A percentile compares a stretch with the other conserved stretches of the same genome.
These are phyloP conservation scores for Dinothrombium tinctorium DNA, from an alignment of 1,140 invertebrate species.

Conservation along the genomic window DNA sequence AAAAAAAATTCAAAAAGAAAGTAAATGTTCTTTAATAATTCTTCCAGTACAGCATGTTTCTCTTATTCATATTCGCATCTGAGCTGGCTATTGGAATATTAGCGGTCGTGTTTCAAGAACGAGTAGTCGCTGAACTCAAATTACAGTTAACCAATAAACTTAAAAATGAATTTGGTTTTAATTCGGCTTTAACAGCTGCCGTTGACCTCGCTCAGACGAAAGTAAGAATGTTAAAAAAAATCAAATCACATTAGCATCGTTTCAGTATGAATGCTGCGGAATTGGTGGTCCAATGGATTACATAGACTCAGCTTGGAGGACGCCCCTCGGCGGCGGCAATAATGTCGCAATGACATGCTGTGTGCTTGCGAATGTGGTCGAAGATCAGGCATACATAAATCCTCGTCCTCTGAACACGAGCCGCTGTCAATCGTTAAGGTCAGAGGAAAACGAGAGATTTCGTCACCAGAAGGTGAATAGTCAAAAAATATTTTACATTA, in stretches of 20 bases:
- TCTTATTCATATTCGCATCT: conserved; percentile 38
- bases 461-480: conserved; percentile 10
- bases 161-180: conserved; percentile 46
- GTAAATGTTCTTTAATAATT: too few relatives aligned
- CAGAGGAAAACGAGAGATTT: too few relatives aligned
- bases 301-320: conserved; percentile 44
- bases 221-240: too few relatives aligned
- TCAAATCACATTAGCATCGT: conserved; percentile 15
- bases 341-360: conserved; percentile 54
- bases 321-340: background rate
- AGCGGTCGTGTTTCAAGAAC: conserved; percentile 49
- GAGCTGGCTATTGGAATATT: conserved; percentile 44
- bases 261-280: conserved; percentile 55
- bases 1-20: too few relatives aligned
- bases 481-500: conserved; percentile 2
- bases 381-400: conserved; percentile 39
- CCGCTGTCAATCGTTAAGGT: conserved; percentile 40
- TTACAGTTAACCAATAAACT: conserved; percentile 38
- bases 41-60: conserved; percentile 43
- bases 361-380: conserved; percentile 32
- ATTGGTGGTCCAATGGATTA: conserved; percentile 51
- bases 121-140: conserved; percentile 40
- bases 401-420: conserved; percentile 41
- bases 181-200: conserved; percentile 47
- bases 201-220: conserved; percentile 43